phyloP scores from a whole-genome alignment of 2,113 vertebrate genomes.

The Oreochromis niloticus region DNA sequence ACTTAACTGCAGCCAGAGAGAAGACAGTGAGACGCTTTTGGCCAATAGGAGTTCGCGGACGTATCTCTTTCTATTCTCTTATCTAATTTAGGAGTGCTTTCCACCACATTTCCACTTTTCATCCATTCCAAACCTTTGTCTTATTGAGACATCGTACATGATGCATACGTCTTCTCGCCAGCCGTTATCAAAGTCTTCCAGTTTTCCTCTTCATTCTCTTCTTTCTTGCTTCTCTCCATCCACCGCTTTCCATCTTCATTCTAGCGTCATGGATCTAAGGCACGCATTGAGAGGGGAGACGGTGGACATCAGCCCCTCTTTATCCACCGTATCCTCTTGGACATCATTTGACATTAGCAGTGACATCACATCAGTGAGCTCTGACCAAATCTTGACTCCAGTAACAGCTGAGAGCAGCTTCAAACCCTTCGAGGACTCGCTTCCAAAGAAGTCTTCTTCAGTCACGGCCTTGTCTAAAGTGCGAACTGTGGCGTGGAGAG shows the following conservation, averaged over 20 bases:
- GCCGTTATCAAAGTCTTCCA: neutral
- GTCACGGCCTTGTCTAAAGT: neutral
- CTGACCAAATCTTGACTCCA: slow-evolving; percentile 32
- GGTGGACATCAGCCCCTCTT: slow-evolving; percentile 25
- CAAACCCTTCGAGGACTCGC: neutral
- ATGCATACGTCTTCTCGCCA: neutral
- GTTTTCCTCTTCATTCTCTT: neutral
- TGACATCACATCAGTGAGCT: slow-evolving; percentile 56
- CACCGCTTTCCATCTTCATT: neutral
- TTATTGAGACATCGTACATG: neutral
- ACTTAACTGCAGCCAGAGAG: neutral
- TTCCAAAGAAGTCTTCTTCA: neutral
- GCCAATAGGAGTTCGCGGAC: neutral
- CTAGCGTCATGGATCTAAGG: slow-evolving; percentile 16
- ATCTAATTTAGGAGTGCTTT: neutral
- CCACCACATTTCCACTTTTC: neutral
- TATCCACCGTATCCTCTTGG: slow-evolving; percentile 52
- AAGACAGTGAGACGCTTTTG: neutral
- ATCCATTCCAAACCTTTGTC: neutral
- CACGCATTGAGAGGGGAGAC: neutral
- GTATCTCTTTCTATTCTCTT: neutral
- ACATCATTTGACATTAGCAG: slow-evolving; percentile 49
- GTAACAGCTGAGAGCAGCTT: neutral
- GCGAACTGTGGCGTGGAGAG: slow-evolving; percentile 21
- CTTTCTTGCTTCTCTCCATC: neutral